Base-by-base conservation (phyloP, 2,888 invertebrate species). In the Carcina quercana region DNA sequence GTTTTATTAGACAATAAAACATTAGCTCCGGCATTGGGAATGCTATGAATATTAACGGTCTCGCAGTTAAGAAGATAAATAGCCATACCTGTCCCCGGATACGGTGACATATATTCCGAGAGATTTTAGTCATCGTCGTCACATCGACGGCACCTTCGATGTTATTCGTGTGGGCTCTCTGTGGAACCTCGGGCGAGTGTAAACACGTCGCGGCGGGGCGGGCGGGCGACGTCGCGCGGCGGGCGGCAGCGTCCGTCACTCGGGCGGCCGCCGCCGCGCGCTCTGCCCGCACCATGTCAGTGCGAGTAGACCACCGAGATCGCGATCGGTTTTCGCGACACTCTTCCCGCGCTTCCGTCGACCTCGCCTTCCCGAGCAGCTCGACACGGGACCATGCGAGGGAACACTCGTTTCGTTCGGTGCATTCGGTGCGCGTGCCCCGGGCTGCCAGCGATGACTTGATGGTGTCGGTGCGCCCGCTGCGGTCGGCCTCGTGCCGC, bases 331-430 rank as follows among this genome's bases (percentile, higher is more conserved):
- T 83, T 50, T 76, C 83, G 51, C 62, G 83, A 52, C 80, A 83
- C 47, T 82, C 83, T 59, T 82, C 83, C 52, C 82, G 82, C 64
- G 82, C 79, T 58, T 83, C 83, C 27, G 83, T 80, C 28, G 83
- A 83, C 47, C 59, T 73, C 26, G 75, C 80, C 15, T 80, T 68
- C 37, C 78, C 80, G 28, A 73, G 79, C 42, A 63, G 70, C 15
- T 71, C 83, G 15, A 66, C 67, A 42, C 69, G 83, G 26, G 82
- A 82, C 28, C 82, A 82, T 43, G 80, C 80, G 20, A 68, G 83
- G 26, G 82, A 82, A 28, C 82, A 82, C 44, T 82, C 80, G 20
- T 73, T 82, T 40, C 75, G 83, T 22, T 83, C 82, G 42, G 78
- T 79, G 50, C 83, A 82, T 38, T 82, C 83, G 42, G 76, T 67